Conservation (phyloP, 2,797 vertebrate genomes). For the Sandelia bainsii region DNA sequence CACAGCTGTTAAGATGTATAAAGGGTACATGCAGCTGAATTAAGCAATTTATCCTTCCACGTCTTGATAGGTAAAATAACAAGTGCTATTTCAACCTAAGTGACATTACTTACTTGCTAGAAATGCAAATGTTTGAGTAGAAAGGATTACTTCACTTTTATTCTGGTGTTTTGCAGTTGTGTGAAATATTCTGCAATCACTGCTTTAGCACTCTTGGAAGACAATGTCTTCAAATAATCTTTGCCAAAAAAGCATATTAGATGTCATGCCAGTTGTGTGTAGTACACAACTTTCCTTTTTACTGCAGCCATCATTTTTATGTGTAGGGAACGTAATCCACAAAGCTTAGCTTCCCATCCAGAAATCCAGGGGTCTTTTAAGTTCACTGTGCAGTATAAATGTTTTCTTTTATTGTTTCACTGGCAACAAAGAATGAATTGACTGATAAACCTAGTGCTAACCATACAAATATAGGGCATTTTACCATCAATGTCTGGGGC, state of each 20-base stretch:
- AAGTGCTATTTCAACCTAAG: constrained; percentile 1
- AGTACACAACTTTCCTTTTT: constrained; percentile 24
- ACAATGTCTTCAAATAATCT: constrained; percentile 11
- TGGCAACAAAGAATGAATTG: constrained; percentile 12
- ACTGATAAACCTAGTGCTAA: constrained; percentile 9
- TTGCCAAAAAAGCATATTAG: constrained; percentile 33
- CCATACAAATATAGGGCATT: constrained; percentile 14
- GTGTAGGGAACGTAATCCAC: constrained; percentile 20
- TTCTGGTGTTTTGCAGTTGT: constrained; percentile 20
- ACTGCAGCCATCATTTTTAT: constrained; percentile 31
- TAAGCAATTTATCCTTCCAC: neutral
- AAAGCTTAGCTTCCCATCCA: constrained; percentile 19
- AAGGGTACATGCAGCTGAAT: neutral
- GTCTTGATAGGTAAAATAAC: constrained; percentile 1
- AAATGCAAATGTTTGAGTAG: constrained; percentile 11
- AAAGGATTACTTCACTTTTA: constrained; percentile 24
- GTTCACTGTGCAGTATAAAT: constrained; percentile 1
- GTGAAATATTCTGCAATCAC: constrained; percentile 29
- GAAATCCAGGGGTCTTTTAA: constrained; percentile 1
- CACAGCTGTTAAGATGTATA: no score
- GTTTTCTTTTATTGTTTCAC: constrained; percentile 2
- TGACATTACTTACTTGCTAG: neutral
- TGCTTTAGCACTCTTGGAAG: constrained; percentile 31
- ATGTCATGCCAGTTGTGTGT: constrained; percentile 42
- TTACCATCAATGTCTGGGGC: constrained; percentile 6